Percentiles rank a stretch among this genome's conserved stretches.
Evolutionary conservation across 2,797 vertebrate species (phyloP).

Genomic region (Hypotaenidia philippensis): DNA sequence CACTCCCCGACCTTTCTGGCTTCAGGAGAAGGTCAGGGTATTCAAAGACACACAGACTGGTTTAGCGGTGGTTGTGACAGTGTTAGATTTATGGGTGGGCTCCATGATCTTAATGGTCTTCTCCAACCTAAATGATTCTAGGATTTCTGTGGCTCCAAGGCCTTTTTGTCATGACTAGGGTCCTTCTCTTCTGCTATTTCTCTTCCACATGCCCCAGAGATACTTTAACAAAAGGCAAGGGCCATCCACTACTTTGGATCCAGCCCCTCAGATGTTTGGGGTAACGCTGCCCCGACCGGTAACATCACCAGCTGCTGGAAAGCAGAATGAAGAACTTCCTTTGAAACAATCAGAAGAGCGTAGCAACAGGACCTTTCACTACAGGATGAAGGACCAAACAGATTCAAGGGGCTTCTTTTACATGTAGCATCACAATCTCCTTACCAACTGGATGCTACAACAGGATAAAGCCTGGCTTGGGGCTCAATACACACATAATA

Average conservation of each 20-base stretch:
- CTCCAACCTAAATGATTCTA: not conserved
- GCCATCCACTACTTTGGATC: not conserved
- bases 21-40: not conserved
- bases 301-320: not conserved
- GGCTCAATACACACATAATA: not conserved
- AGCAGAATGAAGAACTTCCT: not conserved
- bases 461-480: not conserved
- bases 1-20: rapidly evolving
- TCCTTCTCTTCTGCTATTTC: not conserved
- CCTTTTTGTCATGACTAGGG: not conserved
- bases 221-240: not conserved
- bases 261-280: not conserved
- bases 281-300: not conserved
- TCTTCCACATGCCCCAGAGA: not conserved
- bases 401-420: not conserved
- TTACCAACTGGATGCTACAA: not conserved
- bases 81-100: rapidly evolving
- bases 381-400: not conserved
- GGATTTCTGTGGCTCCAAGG: not conserved
- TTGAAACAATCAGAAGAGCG: not conserved
- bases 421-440: not conserved
- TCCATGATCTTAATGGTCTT: not conserved
- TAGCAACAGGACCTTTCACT: not conserved
- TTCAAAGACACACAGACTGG: rapidly evolving
- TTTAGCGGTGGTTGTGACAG: not conserved